Evolutionary conservation across 1,140 invertebrate species (phyloP), one percentile per base, ranked within the genome.

Genomic region (Eciton burchellii): DNA sequence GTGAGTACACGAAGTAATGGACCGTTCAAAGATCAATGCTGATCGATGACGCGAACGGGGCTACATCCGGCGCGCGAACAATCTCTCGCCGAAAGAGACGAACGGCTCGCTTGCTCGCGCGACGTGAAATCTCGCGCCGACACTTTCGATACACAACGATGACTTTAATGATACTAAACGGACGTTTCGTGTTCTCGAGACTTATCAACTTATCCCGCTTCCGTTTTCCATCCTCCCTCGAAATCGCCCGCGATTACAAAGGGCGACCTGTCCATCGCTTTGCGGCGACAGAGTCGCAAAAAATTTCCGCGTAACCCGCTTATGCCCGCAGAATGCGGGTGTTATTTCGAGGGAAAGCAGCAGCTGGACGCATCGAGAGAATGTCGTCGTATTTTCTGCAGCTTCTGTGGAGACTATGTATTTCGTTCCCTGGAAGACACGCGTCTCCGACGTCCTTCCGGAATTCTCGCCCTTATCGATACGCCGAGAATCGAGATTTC

Each of bases 21-120:
- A 62, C 70, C 71, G 71, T 74, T 82, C 81, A 74, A 74, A 82
- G 81, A 82, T 82, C 81, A 74, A 82, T 63, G 47, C 71, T 74
- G 70, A 82, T 65, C 56, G 71, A 73, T 74, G 59, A 74, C 14
- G 56, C 19, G 43, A 19, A 21, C 57, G 11, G 29, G 45, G 52
- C n/a, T 54, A 49, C 21, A 74, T 19, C 52, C n/a, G 41, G 14
- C 41, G 19, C 43, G n/a, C 26, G 49, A 26, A 73, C 60, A 60
- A 49, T 45, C 24, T 21, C 71, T 8, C 35, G 16, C 16, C 12
- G 56, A 41, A 26, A 71, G 35, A 57, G 1, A 57, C 21, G 41
- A 21, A 41, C 57, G n/a, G 24, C 1, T 35, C 29, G 19, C 45
- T 70, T 70, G 35, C 45, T 11, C 35, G 26, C 54, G 6, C 19